A percentile compares a stretch with the other conserved stretches of the same genome.
Conservation (phyloP, 2,888 invertebrate genomes). For the Pinctada fucata region DNA sequence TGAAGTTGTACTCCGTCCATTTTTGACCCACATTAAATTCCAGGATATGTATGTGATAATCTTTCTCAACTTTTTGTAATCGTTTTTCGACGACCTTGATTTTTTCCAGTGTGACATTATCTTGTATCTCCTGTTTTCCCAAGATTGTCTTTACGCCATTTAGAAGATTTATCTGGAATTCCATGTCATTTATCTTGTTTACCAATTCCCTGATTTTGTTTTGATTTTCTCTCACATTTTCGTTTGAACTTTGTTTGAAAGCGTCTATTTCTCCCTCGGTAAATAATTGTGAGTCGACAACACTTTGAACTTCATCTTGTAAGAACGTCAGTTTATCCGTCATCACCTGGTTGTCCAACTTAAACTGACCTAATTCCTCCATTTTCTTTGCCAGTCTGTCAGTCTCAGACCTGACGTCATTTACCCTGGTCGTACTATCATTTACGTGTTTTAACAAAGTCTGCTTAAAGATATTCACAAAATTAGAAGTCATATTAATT, state of each 20-base stretch:
- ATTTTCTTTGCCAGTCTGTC: slow-evolving; percentile 34
- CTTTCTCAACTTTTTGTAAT: slow-evolving; percentile 1
- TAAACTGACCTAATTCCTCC: slow-evolving; percentile 17
- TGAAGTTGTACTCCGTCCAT: slow-evolving; percentile 63
- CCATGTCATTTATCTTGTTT: slow-evolving; percentile 6
- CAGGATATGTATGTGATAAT: neutral
- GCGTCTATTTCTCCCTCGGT: slow-evolving; percentile 3
- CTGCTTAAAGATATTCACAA: slow-evolving; percentile 47
- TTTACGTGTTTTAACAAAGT: slow-evolving; percentile 55
- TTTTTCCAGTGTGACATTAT: slow-evolving; percentile 33
- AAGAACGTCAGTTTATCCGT: slow-evolving; percentile 36
- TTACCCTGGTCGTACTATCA: slow-evolving; percentile 43
- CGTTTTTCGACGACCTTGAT: neutral
- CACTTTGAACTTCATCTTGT: slow-evolving; percentile 41
- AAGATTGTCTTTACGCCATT: neutral
- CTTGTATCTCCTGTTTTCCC: slow-evolving; percentile 26
- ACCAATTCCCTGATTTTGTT: slow-evolving; percentile 23
- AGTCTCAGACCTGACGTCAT: slow-evolving; percentile 45
- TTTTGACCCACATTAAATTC: neutral
- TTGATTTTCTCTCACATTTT: slow-evolving; percentile 13
- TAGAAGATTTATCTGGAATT: slow-evolving; percentile 2
- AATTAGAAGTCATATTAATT: slow-evolving; percentile 26
- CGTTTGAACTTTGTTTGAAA: slow-evolving; percentile 12
- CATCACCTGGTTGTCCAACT: slow-evolving; percentile 32
- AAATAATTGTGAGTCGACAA: slow-evolving; percentile 14